phyloP scores from a whole-genome alignment of 2,797 vertebrate species.

The Pelochelys cantorii region DNA sequence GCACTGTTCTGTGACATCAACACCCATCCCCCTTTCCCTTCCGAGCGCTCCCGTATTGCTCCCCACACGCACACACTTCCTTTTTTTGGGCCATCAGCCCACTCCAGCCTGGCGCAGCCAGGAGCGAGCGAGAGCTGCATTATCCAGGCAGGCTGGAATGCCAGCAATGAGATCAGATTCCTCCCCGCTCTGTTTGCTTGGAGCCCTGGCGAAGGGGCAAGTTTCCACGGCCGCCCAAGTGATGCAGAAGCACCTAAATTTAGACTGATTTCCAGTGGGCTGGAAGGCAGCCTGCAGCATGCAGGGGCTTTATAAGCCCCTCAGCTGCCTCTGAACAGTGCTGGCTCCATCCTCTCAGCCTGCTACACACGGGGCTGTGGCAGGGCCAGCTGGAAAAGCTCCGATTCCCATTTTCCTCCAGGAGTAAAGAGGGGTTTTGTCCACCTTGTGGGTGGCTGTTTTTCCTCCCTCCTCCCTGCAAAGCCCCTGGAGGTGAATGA shows the following conservation, averaged over 20 bases:
- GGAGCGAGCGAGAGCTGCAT: neutral
- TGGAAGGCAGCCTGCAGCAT: constrained; percentile 72
- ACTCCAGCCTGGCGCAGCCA: neutral
- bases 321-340: neutral
- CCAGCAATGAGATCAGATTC: constrained; percentile 73
- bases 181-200: constrained; percentile 65
- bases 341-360: neutral
- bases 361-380: neutral
- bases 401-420: neutral
- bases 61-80: neutral
- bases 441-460: neutral
- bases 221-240: constrained; percentile 73
- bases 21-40: neutral
- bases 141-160: constrained; percentile 73
- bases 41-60: neutral
- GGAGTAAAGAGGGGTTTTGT: neutral
- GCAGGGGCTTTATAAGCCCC: constrained; percentile 78
- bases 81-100: neutral
- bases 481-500: constrained; percentile 79
- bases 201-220: constrained; percentile 50
- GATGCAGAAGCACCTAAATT: constrained; percentile 80
- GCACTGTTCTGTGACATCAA: neutral
- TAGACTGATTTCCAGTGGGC: constrained; percentile 76
- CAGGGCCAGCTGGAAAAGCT: constrained; percentile 28
- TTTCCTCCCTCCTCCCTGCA: neutral